A percentile compares a stretch with the other conserved stretches of the same genome.
phyloP scores from a whole-genome alignment of 35 echinoderm and acorn worm genomes.

The Chiridota heheva region DNA sequence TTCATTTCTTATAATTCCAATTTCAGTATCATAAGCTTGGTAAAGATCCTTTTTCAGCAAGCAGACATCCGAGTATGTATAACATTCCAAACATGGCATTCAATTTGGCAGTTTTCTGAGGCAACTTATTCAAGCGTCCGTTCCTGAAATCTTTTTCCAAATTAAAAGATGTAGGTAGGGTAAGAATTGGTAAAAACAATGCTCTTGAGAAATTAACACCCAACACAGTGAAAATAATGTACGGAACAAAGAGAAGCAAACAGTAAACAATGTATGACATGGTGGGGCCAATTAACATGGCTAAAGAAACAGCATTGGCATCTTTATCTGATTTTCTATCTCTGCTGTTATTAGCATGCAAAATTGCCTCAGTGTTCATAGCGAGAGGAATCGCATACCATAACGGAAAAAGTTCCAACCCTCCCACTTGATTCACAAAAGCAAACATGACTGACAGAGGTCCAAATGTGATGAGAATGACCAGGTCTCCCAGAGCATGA shows the following conservation, averaged over 20 bases:
- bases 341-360: slow-evolving; percentile 94
- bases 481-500: slow-evolving; percentile 76
- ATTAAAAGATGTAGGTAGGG: slow-evolving; percentile 75
- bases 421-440: slow-evolving; percentile 69
- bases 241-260: slow-evolving; percentile 81
- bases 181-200: slow-evolving; percentile 68
- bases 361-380: slow-evolving; percentile 85
- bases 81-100: slow-evolving; percentile 82
- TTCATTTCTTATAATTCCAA: neutral
- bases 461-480: slow-evolving; percentile 81
- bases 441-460: slow-evolving; percentile 97
- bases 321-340: slow-evolving; percentile 73
- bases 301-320: slow-evolving; percentile 75
- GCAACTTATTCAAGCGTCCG: slow-evolving; percentile 50
- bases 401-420: slow-evolving; percentile 54
- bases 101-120: slow-evolving; percentile 70
- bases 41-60: slow-evolving; percentile 33
- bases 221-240: slow-evolving; percentile 74
- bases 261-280: slow-evolving; percentile 77
- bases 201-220: slow-evolving; percentile 70
- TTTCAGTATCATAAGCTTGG: slow-evolving; percentile 47
- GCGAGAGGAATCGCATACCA: slow-evolving; percentile 89
- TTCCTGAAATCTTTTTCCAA: slow-evolving; percentile 89
- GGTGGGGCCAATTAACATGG: slow-evolving; percentile 77
- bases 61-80: slow-evolving; percentile 65